phyloP scores from a whole-genome alignment of 2,797 vertebrate genomes.

The Moxostoma hubbsi region DNA sequence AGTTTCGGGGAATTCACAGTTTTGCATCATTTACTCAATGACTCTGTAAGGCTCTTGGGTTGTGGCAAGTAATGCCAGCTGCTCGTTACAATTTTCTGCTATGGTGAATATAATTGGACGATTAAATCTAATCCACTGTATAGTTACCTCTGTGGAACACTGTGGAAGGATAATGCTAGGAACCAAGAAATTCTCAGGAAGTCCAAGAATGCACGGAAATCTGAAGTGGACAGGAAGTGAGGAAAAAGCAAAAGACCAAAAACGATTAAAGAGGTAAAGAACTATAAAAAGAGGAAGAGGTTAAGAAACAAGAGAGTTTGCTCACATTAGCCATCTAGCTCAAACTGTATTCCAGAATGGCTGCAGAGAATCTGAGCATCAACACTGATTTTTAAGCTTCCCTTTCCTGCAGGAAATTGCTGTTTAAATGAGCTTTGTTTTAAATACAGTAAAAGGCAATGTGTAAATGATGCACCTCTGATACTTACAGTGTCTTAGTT shows the following conservation, averaged over 20 bases:
- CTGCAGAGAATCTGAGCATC: not conserved
- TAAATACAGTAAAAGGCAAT: constrained; percentile 26
- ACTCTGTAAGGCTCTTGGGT: not conserved
- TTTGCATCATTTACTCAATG: constrained; percentile 34
- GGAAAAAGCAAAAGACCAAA: not conserved
- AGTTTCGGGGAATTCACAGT: constrained; percentile 24
- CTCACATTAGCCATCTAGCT: constrained; percentile 15
- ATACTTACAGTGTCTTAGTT: constrained; percentile 22
- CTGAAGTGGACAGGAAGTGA: not conserved
- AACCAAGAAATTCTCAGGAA: not conserved
- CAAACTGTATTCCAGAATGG: not conserved
- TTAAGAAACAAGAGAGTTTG: constrained; percentile 7
- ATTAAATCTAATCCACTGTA: not conserved
- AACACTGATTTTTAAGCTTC: not conserved
- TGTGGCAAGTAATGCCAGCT: constrained; percentile 21
- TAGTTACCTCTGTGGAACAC: constrained; percentile 14
- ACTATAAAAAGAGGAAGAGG: not conserved
- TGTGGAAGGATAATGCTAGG: not conserved
- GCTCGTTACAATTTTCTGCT: constrained; percentile 28
- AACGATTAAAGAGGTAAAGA: not conserved
- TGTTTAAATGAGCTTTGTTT: constrained; percentile 26
- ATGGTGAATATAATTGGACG: constrained; percentile 26
- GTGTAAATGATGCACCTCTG: constrained; percentile 22
- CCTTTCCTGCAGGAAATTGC: not conserved
- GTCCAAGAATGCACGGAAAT: not conserved